phyloP scores from a whole-genome alignment of 2,113 vertebrate genomes.

The Sapajus apella region DNA sequence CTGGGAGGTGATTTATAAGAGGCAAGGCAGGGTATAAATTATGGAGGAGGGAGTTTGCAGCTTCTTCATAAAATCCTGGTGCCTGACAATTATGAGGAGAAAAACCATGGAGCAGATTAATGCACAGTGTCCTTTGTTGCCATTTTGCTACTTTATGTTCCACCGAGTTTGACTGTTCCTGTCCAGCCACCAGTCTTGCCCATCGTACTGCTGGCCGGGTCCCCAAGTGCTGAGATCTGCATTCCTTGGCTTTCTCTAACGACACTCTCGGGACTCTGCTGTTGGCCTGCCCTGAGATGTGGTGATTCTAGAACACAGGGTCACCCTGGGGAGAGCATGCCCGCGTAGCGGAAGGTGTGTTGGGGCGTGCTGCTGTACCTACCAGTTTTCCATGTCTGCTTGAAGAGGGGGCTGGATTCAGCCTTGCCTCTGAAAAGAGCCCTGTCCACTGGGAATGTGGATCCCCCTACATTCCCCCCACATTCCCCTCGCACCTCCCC shows the following conservation, averaged over 20 bases:
- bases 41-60: slow-evolving; percentile 70
- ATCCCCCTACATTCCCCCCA: accelerated
- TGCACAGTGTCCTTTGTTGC: not conserved
- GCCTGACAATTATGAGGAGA: slow-evolving; percentile 1
- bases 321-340: not conserved
- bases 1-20: slow-evolving; percentile 80
- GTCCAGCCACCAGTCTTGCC: not conserved
- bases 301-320: not conserved
- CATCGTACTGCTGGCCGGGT: not conserved
- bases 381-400: not conserved
- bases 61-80: slow-evolving; percentile 60
- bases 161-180: not conserved
- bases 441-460: not conserved
- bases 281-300: accelerated
- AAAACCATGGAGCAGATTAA: not conserved
- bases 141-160: not conserved
- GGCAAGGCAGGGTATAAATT: slow-evolving; percentile 70
- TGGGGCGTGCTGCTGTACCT: not conserved
- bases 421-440: not conserved
- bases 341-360: not conserved
- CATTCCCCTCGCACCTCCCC: not conserved
- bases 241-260: not conserved
- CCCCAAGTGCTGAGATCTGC: not conserved
- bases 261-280: not conserved
- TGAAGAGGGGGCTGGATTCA: not conserved